Base-by-base conservation (phyloP, 2,888 invertebrate genomes). In the Ectropis crepuscularia region DNA sequence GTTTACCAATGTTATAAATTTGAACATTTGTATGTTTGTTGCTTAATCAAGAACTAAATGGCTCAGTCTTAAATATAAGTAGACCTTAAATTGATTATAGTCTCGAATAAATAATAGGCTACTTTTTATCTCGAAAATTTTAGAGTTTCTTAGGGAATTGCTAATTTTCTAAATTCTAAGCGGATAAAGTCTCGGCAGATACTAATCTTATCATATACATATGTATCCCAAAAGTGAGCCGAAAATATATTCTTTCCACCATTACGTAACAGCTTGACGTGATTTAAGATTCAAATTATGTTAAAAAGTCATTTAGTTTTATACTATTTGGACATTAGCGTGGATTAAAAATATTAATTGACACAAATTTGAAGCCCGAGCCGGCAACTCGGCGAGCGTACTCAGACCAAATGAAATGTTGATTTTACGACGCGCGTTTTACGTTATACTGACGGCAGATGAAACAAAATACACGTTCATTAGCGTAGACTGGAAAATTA, bases 391-490 rank as follows among this genome's bases (percentile, higher is more conserved):
- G 63, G 73, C 63, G 67, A 60, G 74, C 76, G 77, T 73, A 74
- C 79, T 78, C 80, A 71, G 75, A 74, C 77, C 78, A 81, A 87
- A 86, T 84, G 83, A 87, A 86, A 87, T 85, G 88, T 88, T 89
- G 86, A 89, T 87, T 89, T 87, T 84, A 82, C 82, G 81, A 81
- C 79, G 82, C 80, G 76, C 79, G 80, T 81, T 85, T 83, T 83
- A 84, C 83, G 79, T 82, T 76, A 76, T 79, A 75, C 81, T 78
- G 82, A 76, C 84, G 84, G 83, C 83, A 85, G 86, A 88, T 85
- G 89, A 89, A 90, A 90, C 89, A 89, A 91, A 90, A 90, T 91
- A 88, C 85, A 88, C 87, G 87, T 90, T 91, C 90, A 89, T 90
- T 90, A 90, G 88, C 81, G 86, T 82, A 81, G 79, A 83, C 82